phyloP scores from a whole-genome alignment of 2,888 invertebrate species.

The Griposia aprilina region DNA sequence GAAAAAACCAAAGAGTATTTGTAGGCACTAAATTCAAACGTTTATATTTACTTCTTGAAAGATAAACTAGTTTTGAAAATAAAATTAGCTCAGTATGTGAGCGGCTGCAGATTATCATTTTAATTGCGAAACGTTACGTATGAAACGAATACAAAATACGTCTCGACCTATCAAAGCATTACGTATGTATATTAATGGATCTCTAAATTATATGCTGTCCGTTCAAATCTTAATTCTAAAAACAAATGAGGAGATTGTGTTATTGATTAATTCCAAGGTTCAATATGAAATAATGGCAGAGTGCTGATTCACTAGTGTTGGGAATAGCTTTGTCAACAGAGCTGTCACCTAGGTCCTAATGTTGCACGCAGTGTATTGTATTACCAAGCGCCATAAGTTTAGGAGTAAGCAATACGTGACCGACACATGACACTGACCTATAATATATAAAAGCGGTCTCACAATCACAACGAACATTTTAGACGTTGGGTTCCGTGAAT shows the following conservation, averaged over 20 bases:
- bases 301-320: constrained; percentile 67
- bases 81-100: constrained; percentile 48
- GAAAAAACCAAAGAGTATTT: constrained; percentile 1
- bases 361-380: constrained; percentile 82
- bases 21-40: not conserved
- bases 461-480: constrained; percentile 62
- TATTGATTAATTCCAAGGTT: constrained; percentile 67
- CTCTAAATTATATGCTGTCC: constrained; percentile 49
- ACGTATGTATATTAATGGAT: constrained; percentile 44
- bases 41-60: constrained; percentile 13
- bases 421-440: constrained; percentile 86
- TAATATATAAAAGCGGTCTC: constrained; percentile 70
- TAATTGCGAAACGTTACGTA: constrained; percentile 42
- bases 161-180: constrained; percentile 47
- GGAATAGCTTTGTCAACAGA: constrained; percentile 63
- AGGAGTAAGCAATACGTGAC: constrained; percentile 87
- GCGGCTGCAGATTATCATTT: constrained; percentile 48
- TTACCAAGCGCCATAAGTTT: constrained; percentile 84
- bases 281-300: constrained; percentile 58
- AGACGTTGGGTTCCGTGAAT: constrained; percentile 67
- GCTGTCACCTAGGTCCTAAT: constrained; percentile 51
- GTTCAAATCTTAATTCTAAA: constrained; percentile 41
- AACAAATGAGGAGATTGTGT: constrained; percentile 64
- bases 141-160: constrained; percentile 20
- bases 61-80: constrained; percentile 37